These are phyloP conservation scores for Arvicanthis niloticus DNA, from an alignment of 2,113 vertebrate species.

Conservation along the genomic window DNA sequence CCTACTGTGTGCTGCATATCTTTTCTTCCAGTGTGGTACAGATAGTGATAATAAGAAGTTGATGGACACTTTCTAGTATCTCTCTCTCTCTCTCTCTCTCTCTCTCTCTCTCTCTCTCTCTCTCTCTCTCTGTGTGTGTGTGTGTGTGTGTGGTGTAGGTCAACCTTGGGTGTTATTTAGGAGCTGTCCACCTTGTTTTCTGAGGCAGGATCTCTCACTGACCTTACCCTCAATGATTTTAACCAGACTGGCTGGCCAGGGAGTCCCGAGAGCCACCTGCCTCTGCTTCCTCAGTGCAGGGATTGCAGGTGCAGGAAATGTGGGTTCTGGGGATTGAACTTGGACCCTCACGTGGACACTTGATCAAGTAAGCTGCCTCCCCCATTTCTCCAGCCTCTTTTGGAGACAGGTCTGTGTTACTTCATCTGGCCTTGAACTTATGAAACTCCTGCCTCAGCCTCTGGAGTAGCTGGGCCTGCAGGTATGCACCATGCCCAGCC, in stretches of 20 bases:
- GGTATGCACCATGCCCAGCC: background rate
- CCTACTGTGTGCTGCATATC: background rate
- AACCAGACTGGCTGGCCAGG: background rate
- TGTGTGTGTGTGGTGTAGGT: background rate
- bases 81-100: no score
- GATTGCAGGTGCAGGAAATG: background rate
- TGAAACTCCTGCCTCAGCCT: background rate
- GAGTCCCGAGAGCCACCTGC: background rate
- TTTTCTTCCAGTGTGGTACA: background rate
- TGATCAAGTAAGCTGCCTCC: background rate
- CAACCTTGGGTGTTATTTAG: background rate
- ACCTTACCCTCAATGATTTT: background rate
- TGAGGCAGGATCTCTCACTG: background rate
- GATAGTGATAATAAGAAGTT: fast-evolving
- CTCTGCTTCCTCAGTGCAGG: background rate
- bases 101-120: no score
- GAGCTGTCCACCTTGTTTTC: background rate
- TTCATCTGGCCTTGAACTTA: background rate
- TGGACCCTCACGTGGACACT: background rate
- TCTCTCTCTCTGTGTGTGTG: no score
- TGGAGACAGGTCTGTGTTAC: background rate
- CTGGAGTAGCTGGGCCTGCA: background rate
- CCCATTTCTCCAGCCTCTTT: background rate
- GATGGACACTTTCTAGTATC: background rate
- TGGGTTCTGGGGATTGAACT: background rate